phyloP scores from a whole-genome alignment of 64 coral and sea anemone species.

The Acropora tenuis region DNA sequence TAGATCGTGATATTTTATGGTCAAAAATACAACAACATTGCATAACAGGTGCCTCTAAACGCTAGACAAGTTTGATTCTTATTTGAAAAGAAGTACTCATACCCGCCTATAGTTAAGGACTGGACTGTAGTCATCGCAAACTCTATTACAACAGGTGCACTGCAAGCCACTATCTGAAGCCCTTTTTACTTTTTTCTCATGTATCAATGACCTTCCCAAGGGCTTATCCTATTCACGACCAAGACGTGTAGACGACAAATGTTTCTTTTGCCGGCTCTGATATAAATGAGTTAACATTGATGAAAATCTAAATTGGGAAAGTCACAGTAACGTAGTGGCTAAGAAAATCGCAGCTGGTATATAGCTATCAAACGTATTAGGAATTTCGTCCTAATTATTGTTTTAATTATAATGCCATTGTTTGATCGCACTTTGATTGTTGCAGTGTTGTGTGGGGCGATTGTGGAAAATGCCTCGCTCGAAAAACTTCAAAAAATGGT shows the following conservation, averaged over 20 bases:
- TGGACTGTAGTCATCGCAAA: neutral
- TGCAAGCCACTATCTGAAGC: neutral
- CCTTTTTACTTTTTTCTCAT: neutral
- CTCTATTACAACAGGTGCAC: neutral
- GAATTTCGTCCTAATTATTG: too few species aligned
- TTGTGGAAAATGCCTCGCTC: too few species aligned
- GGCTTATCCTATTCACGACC: neutral
- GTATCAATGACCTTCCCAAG: neutral
- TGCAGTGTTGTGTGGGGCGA: too few species aligned
- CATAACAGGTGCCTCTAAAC: neutral
- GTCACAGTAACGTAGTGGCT: too few species aligned
- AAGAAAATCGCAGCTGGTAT: too few species aligned
- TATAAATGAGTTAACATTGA: neutral
- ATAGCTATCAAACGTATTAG: too few species aligned
- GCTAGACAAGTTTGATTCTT: neutral
- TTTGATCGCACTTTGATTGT: too few species aligned
- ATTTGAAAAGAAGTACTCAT: neutral
- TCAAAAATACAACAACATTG: too few species aligned
- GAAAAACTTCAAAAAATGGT: too few species aligned
- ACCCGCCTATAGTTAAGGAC: neutral
- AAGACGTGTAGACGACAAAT: neutral
- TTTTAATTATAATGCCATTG: too few species aligned
- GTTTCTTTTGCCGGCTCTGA: neutral
- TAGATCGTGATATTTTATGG: too few species aligned
- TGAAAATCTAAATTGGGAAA: too few species aligned